Conservation (phyloP, 2,113 vertebrate genomes). For the Pachyramphus minor region DNA sequence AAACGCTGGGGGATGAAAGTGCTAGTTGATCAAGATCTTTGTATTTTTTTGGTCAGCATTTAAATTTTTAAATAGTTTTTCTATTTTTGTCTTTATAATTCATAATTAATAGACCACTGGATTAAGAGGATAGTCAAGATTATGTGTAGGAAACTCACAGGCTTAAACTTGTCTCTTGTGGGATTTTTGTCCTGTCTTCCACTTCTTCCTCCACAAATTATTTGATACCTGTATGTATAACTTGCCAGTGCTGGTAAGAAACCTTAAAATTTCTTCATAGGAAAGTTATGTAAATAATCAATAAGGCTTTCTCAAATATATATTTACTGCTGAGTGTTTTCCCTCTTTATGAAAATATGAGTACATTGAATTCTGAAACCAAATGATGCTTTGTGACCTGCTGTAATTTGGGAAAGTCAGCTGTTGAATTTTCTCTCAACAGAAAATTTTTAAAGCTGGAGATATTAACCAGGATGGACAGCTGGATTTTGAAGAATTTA, state of each 20-base stretch:
- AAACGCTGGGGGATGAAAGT: neutral
- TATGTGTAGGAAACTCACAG: neutral
- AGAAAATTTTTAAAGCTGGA: conserved; percentile 92
- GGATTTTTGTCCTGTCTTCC: neutral
- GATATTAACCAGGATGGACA: conserved; percentile 87
- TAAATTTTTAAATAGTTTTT: neutral
- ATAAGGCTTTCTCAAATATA: neutral
- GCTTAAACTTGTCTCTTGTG: neutral
- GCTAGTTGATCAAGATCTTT: neutral
- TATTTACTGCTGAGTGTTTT: neutral
- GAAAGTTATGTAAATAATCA: neutral
- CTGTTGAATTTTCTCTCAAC: neutral
- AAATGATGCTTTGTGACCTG: neutral
- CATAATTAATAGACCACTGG: neutral
- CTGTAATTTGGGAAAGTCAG: neutral
- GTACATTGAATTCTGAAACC: neutral
- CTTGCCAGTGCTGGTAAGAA: neutral
- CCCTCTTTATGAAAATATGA: neutral
- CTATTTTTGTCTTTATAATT: neutral
- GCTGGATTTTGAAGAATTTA: conserved; percentile 93
- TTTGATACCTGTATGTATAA: neutral
- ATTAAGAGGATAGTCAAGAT: neutral
- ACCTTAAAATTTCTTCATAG: neutral
- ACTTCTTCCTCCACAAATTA: neutral
- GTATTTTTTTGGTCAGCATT: neutral